Conservation (phyloP, 1,140 invertebrate species). For the Brevipalpus yothersi region DNA sequence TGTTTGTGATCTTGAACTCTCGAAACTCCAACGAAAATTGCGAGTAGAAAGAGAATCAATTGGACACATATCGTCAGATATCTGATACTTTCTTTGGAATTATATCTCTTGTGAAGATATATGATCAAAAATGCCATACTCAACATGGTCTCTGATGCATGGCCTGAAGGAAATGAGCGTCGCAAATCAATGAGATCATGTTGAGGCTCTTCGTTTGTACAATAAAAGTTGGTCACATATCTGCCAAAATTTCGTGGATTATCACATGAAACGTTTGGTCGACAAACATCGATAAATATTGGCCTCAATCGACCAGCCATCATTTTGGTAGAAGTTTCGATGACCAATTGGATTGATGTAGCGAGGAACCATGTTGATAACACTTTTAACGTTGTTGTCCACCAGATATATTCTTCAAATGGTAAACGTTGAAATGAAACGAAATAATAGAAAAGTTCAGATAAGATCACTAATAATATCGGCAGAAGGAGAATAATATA, state of each 20-base stretch:
- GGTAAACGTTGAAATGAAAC: neutral
- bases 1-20: too few species aligned
- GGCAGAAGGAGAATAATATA: neutral
- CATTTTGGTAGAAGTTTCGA: constrained; percentile 33
- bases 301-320: constrained; percentile 65
- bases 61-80: too few species aligned
- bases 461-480: neutral
- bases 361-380: neutral
- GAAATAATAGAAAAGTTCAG: neutral
- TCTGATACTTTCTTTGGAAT: too few species aligned
- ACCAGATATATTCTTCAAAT: neutral
- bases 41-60: too few species aligned
- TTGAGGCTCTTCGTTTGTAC: neutral
- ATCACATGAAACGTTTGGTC: constrained; percentile 18
- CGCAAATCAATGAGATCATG: constrained; percentile 9
- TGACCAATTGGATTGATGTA: neutral
- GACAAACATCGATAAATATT: constrained; percentile 49
- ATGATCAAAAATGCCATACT: neutral
- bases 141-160: constrained; percentile 22
- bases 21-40: too few species aligned
- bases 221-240: neutral
- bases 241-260: neutral
- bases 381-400: neutral
- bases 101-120: constrained; percentile 12
- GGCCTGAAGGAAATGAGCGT: constrained; percentile 30